Evolutionary conservation across 2,113 vertebrate species (phyloP).

Genomic region (Lipotes vexillifer): DNA sequence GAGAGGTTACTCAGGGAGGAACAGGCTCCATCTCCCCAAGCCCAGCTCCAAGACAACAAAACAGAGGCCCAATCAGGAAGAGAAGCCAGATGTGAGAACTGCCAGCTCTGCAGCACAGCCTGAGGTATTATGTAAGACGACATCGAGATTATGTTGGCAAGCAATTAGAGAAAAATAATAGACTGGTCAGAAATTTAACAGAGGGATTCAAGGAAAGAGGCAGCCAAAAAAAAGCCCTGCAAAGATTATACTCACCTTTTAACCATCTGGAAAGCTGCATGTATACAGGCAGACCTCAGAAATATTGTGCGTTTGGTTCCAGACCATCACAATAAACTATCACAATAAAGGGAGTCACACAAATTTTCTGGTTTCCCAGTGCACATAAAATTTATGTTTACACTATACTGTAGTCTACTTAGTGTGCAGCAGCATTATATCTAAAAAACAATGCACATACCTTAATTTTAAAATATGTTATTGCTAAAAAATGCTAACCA

Average conservation of each 20-base stretch:
- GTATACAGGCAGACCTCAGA: neutral
- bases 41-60: neutral
- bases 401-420: neutral
- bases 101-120: neutral
- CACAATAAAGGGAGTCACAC: neutral
- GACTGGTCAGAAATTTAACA: neutral
- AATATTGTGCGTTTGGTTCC: neutral
- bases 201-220: neutral
- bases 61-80: neutral
- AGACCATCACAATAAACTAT: neutral
- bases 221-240: neutral
- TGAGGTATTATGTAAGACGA: neutral
- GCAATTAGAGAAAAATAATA: neutral
- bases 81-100: neutral
- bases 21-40: neutral
- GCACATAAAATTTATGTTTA: neutral
- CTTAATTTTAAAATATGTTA: neutral
- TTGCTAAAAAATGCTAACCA: neutral
- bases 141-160: neutral
- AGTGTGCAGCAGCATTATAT: neutral
- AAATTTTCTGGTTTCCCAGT: neutral
- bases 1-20: neutral
- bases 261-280: neutral
- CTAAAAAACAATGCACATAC: neutral
- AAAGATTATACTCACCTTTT: neutral